Evolutionary conservation across 2,888 invertebrate genomes (phyloP).

Genomic region (Morpho deidamia): DNA sequence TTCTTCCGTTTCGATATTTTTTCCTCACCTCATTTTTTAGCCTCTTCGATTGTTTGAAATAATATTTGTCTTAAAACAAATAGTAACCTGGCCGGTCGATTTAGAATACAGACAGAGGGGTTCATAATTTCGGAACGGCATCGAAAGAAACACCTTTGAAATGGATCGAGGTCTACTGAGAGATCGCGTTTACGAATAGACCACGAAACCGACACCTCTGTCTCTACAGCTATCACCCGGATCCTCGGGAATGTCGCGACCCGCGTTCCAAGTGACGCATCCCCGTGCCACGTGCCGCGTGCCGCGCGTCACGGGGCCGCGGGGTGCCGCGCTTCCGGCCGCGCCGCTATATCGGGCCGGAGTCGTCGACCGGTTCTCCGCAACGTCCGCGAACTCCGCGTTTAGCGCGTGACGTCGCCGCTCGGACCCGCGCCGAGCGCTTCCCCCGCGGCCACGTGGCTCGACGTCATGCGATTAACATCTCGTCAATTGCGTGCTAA

Average conservation of each 20-base stretch:
- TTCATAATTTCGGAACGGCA: too few species aligned
- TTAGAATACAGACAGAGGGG: not conserved
- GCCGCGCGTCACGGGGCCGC: constrained; percentile 11
- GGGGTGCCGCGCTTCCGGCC: constrained; percentile 24
- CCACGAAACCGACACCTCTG: not conserved
- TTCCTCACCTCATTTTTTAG: too few species aligned
- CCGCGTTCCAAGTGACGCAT: not conserved
- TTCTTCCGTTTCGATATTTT: too few species aligned
- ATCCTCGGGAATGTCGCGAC: not conserved
- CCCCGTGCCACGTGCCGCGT: constrained; percentile 22
- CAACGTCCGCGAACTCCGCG: constrained; percentile 14
- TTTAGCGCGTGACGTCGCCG: constrained; percentile 17
- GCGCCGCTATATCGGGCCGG: constrained; percentile 23
- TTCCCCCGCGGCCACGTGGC: not conserved
- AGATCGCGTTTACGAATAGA: not conserved
- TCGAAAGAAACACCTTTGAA: not conserved
- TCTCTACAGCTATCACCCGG: not conserved
- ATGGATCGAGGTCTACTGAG: not conserved
- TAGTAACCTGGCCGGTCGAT: too few species aligned
- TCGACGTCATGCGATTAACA: not conserved
- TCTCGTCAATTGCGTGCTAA: too few species aligned
- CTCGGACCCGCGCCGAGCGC: not conserved
- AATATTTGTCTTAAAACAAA: too few species aligned
- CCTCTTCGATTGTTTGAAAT: not conserved
- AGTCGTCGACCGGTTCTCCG: constrained; percentile 41